These are phyloP conservation scores for Thripadectes ignobilis DNA, from an alignment of 2,797 vertebrate species.

Conservation along the genomic window DNA sequence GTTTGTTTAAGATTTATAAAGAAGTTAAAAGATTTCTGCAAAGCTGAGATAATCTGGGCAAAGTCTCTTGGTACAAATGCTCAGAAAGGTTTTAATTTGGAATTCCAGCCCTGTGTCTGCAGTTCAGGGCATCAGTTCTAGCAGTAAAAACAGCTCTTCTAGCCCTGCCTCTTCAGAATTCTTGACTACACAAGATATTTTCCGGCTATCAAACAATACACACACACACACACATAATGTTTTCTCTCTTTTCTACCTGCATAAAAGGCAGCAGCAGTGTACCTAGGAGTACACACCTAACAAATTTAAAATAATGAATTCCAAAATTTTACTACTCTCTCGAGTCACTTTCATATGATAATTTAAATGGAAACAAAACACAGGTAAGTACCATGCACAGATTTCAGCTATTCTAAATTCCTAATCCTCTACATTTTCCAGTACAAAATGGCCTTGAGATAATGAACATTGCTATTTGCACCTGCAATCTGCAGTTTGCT, in stretches of 20 bases:
- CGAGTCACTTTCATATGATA: not conserved
- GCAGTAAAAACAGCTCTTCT: not conserved
- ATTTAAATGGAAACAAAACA: not conserved
- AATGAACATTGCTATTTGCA: not conserved
- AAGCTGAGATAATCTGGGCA: conserved; percentile 1
- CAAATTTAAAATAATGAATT: not conserved
- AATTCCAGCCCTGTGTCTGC: not conserved
- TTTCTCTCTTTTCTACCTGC: not conserved
- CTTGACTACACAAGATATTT: not conserved
- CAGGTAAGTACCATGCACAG: not conserved
- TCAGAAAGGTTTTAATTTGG: not conserved
- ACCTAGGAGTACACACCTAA: not conserved
- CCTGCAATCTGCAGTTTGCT: not conserved
- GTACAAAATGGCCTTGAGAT: not conserved
- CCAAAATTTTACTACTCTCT: not conserved
- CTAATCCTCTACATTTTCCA: not conserved
- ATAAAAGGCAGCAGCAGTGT: not conserved
- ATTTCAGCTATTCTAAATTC: not conserved
- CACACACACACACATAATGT: not conserved
- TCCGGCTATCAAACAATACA: not conserved
- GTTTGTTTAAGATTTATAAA: not conserved
- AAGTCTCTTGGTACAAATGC: not conserved
- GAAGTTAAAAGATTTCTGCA: conserved; percentile 18
- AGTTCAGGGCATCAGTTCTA: not conserved
- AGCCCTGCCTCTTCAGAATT: not conserved